Evolutionary conservation across 1,140 invertebrate species (phyloP).

Genomic region (Phenacoccus solenopsis): DNA sequence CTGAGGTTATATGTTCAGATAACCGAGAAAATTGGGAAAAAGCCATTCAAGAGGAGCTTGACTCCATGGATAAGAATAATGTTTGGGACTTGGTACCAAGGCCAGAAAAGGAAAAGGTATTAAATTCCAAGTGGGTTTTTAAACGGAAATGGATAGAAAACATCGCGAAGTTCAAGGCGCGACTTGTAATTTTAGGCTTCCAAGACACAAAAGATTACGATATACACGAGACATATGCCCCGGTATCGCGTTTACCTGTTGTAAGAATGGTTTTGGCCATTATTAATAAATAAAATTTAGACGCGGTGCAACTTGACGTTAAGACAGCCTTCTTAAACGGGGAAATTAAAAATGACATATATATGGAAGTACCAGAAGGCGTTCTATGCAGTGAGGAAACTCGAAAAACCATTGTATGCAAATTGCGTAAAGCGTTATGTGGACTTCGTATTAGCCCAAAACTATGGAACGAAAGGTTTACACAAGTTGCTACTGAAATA

Average conservation of each 20-base stretch:
- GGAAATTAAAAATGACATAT: constrained; percentile 29
- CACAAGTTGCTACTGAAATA: background rate
- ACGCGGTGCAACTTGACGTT: constrained; percentile 32
- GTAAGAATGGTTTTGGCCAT: background rate
- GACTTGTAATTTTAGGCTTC: background rate
- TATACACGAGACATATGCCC: constrained; percentile 14
- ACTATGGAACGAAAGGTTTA: constrained; percentile 28
- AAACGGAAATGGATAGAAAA: background rate
- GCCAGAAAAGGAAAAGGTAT: no score
- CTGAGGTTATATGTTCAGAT: no score
- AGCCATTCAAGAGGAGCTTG: no score
- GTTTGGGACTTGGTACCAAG: no score
- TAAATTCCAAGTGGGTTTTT: background rate
- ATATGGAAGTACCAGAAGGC: constrained; percentile 29
- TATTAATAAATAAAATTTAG: background rate
- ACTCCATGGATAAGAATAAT: no score
- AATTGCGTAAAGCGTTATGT: constrained; percentile 29
- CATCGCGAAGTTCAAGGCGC: background rate
- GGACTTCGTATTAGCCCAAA: constrained; percentile 29
- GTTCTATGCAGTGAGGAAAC: constrained; percentile 6
- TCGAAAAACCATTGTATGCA: constrained; percentile 23
- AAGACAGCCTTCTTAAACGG: constrained; percentile 34
- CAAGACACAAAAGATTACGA: background rate
- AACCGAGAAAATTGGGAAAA: no score
- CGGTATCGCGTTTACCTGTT: constrained; percentile 9